Evolutionary conservation across 2,113 vertebrate genomes (phyloP).

Genomic region (Albula goreensis): DNA sequence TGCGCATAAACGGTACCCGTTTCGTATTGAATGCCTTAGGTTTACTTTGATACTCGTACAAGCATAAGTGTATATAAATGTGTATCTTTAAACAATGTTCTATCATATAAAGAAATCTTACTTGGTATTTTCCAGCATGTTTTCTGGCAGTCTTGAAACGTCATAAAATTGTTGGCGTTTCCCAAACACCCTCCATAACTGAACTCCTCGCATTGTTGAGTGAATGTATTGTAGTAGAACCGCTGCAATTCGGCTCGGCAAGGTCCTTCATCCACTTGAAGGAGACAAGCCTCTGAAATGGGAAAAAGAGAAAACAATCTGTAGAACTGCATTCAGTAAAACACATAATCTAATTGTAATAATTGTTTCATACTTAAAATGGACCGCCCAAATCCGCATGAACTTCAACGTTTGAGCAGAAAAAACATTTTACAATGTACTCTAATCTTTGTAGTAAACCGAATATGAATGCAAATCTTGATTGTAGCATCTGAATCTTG

Average conservation of each 20-base stretch:
- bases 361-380: not conserved
- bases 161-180: slow-evolving; percentile 85
- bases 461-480: not conserved
- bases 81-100: not conserved
- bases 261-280: slow-evolving; percentile 72
- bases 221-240: slow-evolving; percentile 81
- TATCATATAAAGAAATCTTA: slow-evolving; percentile 61
- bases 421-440: not conserved
- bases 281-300: slow-evolving; percentile 72
- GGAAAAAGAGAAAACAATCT: not conserved
- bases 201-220: slow-evolving; percentile 80
- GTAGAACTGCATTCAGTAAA: not conserved
- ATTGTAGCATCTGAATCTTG: not conserved
- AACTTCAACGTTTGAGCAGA: not conserved
- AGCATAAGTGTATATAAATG: no score
- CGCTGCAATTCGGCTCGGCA: slow-evolving; percentile 70
- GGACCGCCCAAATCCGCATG: not conserved
- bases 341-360: no score
- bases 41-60: no score
- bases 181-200: slow-evolving; percentile 83
- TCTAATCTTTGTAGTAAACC: not conserved
- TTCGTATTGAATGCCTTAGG: not conserved
- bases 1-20: not conserved
- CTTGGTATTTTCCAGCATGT: slow-evolving; percentile 82
- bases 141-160: slow-evolving; percentile 72